A percentile compares a stretch with the other conserved stretches of the same genome.
These are phyloP conservation scores for Limnephilus rhombicus DNA, from an alignment of 2,888 invertebrate genomes.

Conservation along the genomic window DNA sequence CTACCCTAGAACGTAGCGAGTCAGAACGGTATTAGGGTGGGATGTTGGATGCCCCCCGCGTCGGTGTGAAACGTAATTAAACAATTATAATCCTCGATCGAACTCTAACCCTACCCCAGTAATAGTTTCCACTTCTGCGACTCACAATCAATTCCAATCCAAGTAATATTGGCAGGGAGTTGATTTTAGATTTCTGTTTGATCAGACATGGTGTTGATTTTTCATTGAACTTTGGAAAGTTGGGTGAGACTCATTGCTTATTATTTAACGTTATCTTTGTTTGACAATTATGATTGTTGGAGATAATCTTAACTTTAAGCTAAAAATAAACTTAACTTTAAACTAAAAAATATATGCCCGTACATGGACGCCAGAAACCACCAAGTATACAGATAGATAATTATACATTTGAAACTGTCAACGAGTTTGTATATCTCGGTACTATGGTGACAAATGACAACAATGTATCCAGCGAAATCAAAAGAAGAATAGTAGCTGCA, in stretches of 20 bases:
- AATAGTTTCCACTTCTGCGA: constrained; percentile 2
- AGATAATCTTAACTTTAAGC: not conserved
- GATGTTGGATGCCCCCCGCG: not conserved
- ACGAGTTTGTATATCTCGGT: no score
- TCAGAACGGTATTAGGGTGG: constrained; percentile 30
- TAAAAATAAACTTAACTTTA: no score
- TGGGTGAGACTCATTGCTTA: not conserved
- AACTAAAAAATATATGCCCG: no score
- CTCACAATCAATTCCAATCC: constrained; percentile 8
- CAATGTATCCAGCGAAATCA: no score
- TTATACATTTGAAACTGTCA: no score
- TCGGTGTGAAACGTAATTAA: constrained; percentile 49
- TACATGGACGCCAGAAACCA: no score
- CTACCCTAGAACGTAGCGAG: constrained; percentile 9
- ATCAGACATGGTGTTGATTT: not conserved
- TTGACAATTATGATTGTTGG: not conserved
- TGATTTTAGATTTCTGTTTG: not conserved
- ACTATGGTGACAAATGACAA: no score
- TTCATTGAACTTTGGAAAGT: not conserved
- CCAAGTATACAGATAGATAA: no score
- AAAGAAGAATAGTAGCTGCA: no score
- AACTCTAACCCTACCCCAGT: constrained; percentile 21
- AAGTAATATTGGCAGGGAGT: not conserved
- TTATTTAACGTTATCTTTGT: not conserved
- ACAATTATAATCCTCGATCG: constrained; percentile 50